Evolutionary conservation across 2,113 vertebrate genomes (phyloP).

Genomic region (Platysteira castanea): DNA sequence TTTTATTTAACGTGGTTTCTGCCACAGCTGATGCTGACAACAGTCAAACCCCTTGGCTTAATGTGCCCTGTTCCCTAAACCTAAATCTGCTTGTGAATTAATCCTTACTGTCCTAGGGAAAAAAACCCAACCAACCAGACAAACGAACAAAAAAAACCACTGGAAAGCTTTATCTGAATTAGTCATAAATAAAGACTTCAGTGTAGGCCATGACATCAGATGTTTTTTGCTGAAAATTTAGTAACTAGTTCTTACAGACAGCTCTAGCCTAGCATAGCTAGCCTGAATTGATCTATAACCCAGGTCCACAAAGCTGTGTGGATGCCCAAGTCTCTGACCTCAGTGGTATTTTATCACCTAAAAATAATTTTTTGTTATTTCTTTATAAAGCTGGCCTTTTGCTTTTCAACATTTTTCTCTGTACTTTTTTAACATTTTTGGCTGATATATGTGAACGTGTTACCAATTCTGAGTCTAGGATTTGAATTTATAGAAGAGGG

Average conservation of each 20-base stretch:
- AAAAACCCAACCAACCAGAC: accelerated
- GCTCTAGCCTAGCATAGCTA: neutral
- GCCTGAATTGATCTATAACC: neutral
- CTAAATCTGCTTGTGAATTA: neutral
- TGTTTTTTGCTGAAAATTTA: conserved; percentile 21
- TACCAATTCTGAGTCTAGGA: neutral
- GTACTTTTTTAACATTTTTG: neutral
- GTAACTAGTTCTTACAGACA: neutral
- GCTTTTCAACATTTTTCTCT: neutral
- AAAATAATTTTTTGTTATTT: neutral
- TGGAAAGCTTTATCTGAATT: neutral
- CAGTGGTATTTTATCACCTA: neutral
- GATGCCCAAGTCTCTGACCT: neutral
- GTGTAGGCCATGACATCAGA: neutral
- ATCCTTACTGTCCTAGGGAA: neutral
- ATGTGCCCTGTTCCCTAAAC: neutral
- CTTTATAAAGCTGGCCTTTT: neutral
- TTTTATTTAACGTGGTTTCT: neutral
- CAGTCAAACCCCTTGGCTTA: neutral
- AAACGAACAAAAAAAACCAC: neutral
- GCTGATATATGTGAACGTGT: neutral
- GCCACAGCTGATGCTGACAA: neutral
- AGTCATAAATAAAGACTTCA: neutral
- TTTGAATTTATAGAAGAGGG: neutral
- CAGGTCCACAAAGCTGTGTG: neutral